These are phyloP conservation scores for Pygoscelis adeliae DNA, from an alignment of 2,113 vertebrate species.

Conservation along the genomic window DNA sequence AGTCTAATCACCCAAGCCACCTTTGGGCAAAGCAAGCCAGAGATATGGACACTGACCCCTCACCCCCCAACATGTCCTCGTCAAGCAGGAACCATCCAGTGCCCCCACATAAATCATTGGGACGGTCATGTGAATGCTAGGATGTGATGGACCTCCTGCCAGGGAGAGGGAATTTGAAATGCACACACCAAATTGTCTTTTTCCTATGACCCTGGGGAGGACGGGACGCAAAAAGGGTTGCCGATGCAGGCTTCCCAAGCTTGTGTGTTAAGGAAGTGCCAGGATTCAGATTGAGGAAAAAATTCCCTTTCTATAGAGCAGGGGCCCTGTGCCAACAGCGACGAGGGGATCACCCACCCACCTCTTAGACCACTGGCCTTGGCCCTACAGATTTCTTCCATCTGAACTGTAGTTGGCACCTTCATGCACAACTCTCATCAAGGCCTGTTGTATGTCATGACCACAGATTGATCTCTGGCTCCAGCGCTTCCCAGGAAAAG, in stretches of 20 bases:
- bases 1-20: conserved; percentile 70
- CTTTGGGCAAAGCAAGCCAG: conserved; percentile 37
- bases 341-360: background rate
- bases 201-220: background rate
- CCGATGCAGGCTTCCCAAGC: background rate
- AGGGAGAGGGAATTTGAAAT: background rate
- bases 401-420: background rate
- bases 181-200: fast-evolving
- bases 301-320: background rate
- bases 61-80: background rate
- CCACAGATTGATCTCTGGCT: background rate
- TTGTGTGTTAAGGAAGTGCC: fast-evolving
- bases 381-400: background rate
- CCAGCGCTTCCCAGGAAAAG: conserved; percentile 8
- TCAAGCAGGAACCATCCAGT: background rate
- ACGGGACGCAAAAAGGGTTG: background rate
- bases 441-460: background rate
- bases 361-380: background rate
- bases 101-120: fast-evolving
- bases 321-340: background rate
- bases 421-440: background rate
- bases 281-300: background rate
- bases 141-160: fast-evolving
- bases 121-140: fast-evolving
- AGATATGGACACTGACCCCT: background rate